phyloP scores from a whole-genome alignment of 2,113 vertebrate genomes.

The Martes martes region DNA sequence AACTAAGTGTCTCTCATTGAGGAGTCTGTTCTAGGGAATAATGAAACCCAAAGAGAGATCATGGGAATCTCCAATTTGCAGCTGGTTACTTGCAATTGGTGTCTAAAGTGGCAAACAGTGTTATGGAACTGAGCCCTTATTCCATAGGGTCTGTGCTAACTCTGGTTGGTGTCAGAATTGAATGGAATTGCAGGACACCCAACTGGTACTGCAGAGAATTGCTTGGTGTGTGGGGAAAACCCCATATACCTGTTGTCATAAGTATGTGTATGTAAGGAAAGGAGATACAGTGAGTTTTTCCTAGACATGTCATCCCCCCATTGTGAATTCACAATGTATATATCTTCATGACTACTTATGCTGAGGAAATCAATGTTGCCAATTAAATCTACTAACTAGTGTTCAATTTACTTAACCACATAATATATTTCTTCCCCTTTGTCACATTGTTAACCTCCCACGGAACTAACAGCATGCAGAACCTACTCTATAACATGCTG shows the following conservation, averaged over 20 bases:
- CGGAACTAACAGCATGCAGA: slow-evolving; percentile 22
- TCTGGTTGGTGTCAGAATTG: background rate
- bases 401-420: background rate
- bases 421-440: background rate
- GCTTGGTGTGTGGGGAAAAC: background rate
- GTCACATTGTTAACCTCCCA: background rate
- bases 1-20: background rate
- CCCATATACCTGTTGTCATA: background rate
- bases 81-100: background rate
- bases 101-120: background rate
- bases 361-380: background rate
- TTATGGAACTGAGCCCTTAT: background rate
- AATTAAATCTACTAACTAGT: background rate
- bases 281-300: background rate
- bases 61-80: background rate
- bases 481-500: slow-evolving; percentile 23
- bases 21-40: background rate
- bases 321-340: background rate
- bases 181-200: background rate
- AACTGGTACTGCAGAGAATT: background rate
- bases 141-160: fast-evolving
- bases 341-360: background rate
- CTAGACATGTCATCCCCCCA: fast-evolving
- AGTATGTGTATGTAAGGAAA: background rate
- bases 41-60: background rate